Conservation (phyloP, 2,797 vertebrate species). For the Pseudopleuronectes americanus region DNA sequence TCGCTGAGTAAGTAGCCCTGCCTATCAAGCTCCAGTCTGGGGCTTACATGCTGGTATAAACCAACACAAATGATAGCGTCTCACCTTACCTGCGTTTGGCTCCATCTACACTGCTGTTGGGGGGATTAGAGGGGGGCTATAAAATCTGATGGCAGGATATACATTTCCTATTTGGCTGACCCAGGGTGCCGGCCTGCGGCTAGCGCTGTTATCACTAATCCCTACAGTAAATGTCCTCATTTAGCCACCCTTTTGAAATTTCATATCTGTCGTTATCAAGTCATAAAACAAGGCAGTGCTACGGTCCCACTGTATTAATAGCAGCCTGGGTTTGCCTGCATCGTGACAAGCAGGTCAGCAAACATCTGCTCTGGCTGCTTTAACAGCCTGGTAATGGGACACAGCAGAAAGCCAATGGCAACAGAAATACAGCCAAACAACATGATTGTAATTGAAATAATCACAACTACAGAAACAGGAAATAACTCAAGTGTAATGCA, state of each 20-base stretch:
- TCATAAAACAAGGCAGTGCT: conserved; percentile 63
- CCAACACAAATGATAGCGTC: conserved; percentile 46
- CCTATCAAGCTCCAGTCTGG: conserved; percentile 31
- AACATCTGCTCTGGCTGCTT: conserved; percentile 66
- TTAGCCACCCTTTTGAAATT: conserved; percentile 64
- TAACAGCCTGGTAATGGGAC: conserved; percentile 54
- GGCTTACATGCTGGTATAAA: conserved; percentile 37
- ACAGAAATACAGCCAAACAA: conserved; percentile 51
- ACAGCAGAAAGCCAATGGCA: conserved; percentile 52
- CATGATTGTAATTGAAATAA: conserved; percentile 55
- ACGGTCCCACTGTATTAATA: conserved; percentile 41
- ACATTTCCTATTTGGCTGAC: conserved; percentile 64
- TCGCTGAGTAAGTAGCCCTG: conserved; percentile 20
- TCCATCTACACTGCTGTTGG: conserved; percentile 60
- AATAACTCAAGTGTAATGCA: conserved; percentile 30
- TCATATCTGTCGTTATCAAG: conserved; percentile 63
- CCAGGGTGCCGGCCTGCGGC: conserved; percentile 32
- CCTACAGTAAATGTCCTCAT: conserved; percentile 63
- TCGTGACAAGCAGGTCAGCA: conserved; percentile 39
- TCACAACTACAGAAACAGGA: conserved; percentile 42
- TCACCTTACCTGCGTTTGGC: conserved; percentile 64
- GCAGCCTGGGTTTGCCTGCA: conserved; percentile 42
- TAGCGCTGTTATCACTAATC: conserved; percentile 56
- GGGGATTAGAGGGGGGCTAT: conserved; percentile 59
- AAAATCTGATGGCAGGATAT: conserved; percentile 70